Percentiles rank a stretch among this genome's conserved stretches.
phyloP scores from a whole-genome alignment of 2,888 invertebrate species.

The Gymnocheta viridis region DNA sequence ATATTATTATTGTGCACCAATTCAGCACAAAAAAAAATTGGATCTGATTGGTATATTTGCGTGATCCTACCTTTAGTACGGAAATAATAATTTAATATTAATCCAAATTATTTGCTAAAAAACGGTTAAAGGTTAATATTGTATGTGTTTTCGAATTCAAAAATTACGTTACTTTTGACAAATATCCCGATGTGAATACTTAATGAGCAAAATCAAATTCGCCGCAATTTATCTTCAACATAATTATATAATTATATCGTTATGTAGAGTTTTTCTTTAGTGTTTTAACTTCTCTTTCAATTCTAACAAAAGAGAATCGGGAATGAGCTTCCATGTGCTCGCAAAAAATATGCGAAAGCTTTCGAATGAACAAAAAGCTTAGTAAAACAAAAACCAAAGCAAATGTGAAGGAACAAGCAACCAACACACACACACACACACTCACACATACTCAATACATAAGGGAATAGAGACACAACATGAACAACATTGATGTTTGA shows the following conservation, averaged over 20 bases:
- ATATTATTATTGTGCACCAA: too few species aligned
- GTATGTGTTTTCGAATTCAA: background rate
- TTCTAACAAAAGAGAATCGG: background rate
- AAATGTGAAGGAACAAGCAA: background rate
- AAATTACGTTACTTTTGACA: background rate
- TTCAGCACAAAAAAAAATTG: too few species aligned
- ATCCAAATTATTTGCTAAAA: too few species aligned
- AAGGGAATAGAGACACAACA: conserved; percentile 36
- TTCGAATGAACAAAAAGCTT: background rate
- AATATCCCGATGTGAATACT: background rate
- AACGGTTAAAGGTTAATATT: background rate
- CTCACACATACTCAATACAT: background rate
- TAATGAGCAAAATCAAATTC: conserved; percentile 20
- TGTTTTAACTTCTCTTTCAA: background rate
- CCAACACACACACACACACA: background rate
- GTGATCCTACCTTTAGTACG: too few species aligned
- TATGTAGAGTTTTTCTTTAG: conserved; percentile 5
- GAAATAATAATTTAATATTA: too few species aligned
- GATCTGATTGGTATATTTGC: too few species aligned
- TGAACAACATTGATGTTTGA: conserved; percentile 35
- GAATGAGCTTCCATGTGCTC: background rate
- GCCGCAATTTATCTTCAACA: conserved; percentile 3
- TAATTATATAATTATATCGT: background rate
- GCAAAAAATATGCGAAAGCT: background rate
- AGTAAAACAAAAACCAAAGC: background rate